phyloP scores from a whole-genome alignment of 2,797 vertebrate species.

The Avahi laniger region DNA sequence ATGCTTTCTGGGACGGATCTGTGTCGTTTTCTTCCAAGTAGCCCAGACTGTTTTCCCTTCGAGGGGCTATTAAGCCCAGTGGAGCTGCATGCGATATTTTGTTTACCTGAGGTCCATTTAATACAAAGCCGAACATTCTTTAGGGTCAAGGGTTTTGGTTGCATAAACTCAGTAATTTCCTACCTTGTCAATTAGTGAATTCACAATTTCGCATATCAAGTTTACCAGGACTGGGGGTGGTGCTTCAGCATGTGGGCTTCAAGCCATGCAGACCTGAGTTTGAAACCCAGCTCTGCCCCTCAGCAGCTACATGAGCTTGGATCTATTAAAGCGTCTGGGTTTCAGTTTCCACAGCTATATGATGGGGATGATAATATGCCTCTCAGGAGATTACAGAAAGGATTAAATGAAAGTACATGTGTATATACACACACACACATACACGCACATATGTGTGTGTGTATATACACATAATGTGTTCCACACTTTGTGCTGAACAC shows the following conservation, averaged over 20 bases:
- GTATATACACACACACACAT: too few species aligned
- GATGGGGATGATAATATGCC: not conserved
- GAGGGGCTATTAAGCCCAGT: not conserved
- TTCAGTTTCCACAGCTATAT: not conserved
- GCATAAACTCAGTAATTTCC: not conserved
- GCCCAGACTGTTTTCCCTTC: not conserved
- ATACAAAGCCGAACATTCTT: not conserved
- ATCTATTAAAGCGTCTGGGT: not conserved
- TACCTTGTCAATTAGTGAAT: not conserved
- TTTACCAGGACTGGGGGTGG: too few species aligned
- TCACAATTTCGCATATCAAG: not conserved
- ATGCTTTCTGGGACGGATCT: not conserved
- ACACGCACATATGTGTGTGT: not conserved
- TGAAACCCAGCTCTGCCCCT: not conserved
- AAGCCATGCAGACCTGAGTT: too few species aligned
- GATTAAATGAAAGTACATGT: not conserved
- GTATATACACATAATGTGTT: not conserved
- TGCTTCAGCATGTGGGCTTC: not conserved
- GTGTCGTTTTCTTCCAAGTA: not conserved
- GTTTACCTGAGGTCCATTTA: not conserved
- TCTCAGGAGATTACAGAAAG: not conserved
- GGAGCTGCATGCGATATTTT: not conserved
- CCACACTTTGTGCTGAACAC: not conserved
- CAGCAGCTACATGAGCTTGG: not conserved
- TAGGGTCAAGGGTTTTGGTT: not conserved